These are phyloP conservation scores for Neoarius graeffei DNA, from an alignment of 2,113 vertebrate species.

Conservation along the genomic window DNA sequence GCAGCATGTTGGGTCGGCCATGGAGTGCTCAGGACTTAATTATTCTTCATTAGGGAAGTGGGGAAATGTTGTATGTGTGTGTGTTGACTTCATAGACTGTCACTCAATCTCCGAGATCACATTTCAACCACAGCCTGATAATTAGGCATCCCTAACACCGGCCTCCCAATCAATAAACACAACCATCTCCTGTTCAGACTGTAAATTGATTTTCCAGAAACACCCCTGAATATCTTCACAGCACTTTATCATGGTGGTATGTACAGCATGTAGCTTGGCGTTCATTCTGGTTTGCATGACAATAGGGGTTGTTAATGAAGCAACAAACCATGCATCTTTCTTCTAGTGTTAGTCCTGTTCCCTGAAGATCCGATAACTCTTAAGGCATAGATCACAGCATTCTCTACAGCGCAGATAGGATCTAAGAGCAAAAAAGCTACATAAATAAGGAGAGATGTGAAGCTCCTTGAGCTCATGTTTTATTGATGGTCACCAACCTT, in stretches of 20 bases:
- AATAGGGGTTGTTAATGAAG: constrained; percentile 44
- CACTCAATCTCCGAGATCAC: not conserved
- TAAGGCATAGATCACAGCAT: constrained; percentile 51
- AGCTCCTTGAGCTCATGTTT: constrained; percentile 53
- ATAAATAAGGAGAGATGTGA: constrained; percentile 53
- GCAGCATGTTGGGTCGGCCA: not conserved
- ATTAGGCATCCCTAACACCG: constrained; percentile 14
- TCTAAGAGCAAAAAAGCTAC: constrained; percentile 34
- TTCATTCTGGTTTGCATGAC: not conserved
- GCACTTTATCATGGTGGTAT: constrained; percentile 37
- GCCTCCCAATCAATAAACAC: constrained; percentile 10
- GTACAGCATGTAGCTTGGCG: not conserved
- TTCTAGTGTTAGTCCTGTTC: not conserved
- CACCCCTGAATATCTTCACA: constrained; percentile 35
- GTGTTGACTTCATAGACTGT: not conserved
- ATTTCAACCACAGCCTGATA: not conserved
- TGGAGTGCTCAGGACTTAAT: not conserved
- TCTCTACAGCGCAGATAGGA: constrained; percentile 49
- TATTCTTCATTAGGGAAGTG: not conserved
- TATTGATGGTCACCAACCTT: constrained; percentile 47
- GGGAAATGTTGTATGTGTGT: not conserved
- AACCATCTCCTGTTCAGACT: constrained; percentile 1
- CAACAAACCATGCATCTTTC: not conserved
- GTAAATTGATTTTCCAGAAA: constrained; percentile 49
- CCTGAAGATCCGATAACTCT: constrained; percentile 52